A percentile compares a stretch with the other conserved stretches of the same genome.
Evolutionary conservation across 2,113 vertebrate genomes (phyloP).

Genomic region (Agelaius tricolor): DNA sequence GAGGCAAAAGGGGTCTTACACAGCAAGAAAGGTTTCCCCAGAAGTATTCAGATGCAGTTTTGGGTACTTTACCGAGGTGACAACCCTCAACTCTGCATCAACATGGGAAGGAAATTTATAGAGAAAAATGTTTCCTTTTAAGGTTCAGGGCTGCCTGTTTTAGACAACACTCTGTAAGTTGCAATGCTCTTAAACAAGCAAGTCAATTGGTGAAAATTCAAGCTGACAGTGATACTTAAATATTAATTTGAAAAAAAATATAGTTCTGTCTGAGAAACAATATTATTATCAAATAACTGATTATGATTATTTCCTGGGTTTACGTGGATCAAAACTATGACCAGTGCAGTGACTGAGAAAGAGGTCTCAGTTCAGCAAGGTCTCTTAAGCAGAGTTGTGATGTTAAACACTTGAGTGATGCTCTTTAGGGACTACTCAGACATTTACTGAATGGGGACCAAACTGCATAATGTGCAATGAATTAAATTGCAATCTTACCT

Average conservation of each 20-base stretch:
- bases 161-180: neutral
- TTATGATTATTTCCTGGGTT: neutral
- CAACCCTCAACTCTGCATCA: neutral
- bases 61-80: neutral
- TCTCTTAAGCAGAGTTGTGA: neutral
- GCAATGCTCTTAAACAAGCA: neutral
- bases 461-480: neutral
- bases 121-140: neutral
- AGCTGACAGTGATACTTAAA: neutral
- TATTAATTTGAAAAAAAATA: neutral
- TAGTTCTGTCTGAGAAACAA: neutral
- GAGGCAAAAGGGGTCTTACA: neutral
- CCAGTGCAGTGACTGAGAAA: neutral
- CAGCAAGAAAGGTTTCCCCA: neutral
- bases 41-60: neutral
- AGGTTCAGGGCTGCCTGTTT: neutral
- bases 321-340: neutral
- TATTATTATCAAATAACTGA: neutral
- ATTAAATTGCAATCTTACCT: neutral
- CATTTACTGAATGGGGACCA: neutral
- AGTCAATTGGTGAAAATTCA: neutral
- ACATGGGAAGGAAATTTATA: neutral
- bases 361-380: neutral
- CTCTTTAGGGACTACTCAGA: neutral
- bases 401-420: neutral